Evolutionary conservation across 2,113 vertebrate species (phyloP), one percentile per base, ranked within the genome.

Genomic region (Caloenas nicobarica): DNA sequence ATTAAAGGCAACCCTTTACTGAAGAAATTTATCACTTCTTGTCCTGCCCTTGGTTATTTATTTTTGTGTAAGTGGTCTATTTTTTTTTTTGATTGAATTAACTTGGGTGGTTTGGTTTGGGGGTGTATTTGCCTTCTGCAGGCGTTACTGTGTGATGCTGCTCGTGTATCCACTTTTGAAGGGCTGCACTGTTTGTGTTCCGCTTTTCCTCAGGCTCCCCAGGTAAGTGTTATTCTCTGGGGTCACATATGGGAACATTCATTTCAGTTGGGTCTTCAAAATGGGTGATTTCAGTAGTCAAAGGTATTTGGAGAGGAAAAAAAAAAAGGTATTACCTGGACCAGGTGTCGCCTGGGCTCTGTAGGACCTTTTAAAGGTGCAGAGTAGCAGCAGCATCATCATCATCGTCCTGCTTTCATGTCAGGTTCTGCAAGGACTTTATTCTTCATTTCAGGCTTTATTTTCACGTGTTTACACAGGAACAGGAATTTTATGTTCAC

Each of bases 201-300:
- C 78, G 60, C 77, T 42, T 31, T 33, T 56, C 40, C 46, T 71
- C 11, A 5, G 61, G 46, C 46, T 86, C 12, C n/a, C 18, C 61
- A 44, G 79, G 85, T 90, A 73, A 81, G 64, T 34, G 14, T 25
- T 38, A 14, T 7, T 33, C 36, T 79, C 57, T 74, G 51, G 44
- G 31, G 1, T 65, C 18, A 28, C 2, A 0, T 4, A 4, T 1
- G 13, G n/a, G 29, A 71, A 31, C 13, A 10, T 22, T 54, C 3
- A 7, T 56, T 81, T 81, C 0, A 3, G 9, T 57, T 66, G 28
- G 22, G 22, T 58, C 12, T 81, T 81, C 19, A 6, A 16, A 66
- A 22, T 3, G 26, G 13, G 25, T 16, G 8, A 40, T 73, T 80
- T 64, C 26, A 44, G 65, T 10, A 31, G 15, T 13, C 14, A 26